A percentile compares a stretch with the other conserved stretches of the same genome.
These are phyloP conservation scores for Cynodonichthys magdalenae DNA, from an alignment of 2,797 vertebrate genomes.

Conservation along the genomic window DNA sequence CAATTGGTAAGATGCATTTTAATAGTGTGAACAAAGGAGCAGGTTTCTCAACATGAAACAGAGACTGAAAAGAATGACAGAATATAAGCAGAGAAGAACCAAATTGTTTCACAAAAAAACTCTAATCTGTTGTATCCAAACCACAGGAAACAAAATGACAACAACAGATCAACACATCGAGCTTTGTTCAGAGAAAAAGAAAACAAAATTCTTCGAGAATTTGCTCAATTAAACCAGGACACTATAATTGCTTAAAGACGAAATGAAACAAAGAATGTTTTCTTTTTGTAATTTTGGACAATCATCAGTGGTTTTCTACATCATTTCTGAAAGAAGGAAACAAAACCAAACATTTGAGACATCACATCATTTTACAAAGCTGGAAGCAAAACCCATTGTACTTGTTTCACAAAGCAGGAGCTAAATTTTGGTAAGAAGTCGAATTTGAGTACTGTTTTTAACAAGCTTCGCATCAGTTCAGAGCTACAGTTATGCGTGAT, in stretches of 20 bases:
- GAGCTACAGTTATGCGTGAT: too few relatives aligned
- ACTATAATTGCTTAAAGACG: neutral
- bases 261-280: neutral
- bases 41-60: constrained; percentile 6
- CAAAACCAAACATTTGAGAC: neutral
- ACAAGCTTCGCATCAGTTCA: neutral
- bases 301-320: neutral
- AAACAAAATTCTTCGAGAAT: neutral
- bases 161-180: constrained; percentile 7
- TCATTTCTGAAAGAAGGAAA: neutral
- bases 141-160: neutral
- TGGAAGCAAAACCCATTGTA: neutral
- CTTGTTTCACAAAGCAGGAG: neutral
- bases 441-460: neutral
- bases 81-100: neutral
- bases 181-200: neutral
- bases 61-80: constrained; percentile 1
- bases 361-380: neutral
- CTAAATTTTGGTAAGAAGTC: neutral
- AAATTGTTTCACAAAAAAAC: constrained; percentile 2
- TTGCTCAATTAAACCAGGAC: too few relatives aligned
- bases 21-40: constrained; percentile 2
- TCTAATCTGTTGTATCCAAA: constrained; percentile 12
- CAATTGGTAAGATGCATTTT: neutral
- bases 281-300: neutral